Evolutionary conservation across 2,888 invertebrate species (phyloP).

Genomic region (Hyposoter didymator): DNA sequence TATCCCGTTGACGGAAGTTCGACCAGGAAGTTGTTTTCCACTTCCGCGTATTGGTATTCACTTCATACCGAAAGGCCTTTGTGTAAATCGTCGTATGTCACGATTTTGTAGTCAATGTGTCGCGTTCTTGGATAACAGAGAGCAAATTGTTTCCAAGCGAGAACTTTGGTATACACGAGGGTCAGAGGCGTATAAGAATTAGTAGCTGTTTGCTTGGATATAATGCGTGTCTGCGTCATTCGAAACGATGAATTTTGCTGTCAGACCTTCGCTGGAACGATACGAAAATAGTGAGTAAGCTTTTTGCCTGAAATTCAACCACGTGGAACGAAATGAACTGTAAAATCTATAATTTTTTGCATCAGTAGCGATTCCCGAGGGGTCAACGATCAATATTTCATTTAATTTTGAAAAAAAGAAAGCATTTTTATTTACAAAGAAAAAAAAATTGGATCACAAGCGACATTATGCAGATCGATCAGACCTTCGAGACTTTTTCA

Average conservation of each 20-base stretch:
- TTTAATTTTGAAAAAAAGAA: no score
- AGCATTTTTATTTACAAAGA: no score
- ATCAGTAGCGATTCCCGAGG: no score
- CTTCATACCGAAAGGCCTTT: not conserved
- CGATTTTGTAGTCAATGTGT: constrained; percentile 51
- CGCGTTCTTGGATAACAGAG: constrained; percentile 47
- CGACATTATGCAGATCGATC: no score
- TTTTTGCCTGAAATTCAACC: not conserved
- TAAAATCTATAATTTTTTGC: no score
- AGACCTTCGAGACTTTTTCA: no score
- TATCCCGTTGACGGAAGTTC: not conserved
- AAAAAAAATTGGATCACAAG: no score
- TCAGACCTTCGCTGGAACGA: not conserved
- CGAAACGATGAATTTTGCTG: constrained; percentile 6
- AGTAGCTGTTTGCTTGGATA: not conserved
- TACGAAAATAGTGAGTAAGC: constrained; percentile 2
- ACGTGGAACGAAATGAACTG: not conserved
- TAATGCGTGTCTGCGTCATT: constrained; percentile 18
- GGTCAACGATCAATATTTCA: no score
- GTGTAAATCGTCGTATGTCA: constrained; percentile 29
- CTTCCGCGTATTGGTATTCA: constrained; percentile 33
- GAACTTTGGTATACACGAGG: constrained; percentile 6
- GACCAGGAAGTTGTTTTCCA: not conserved
- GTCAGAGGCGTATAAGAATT: constrained; percentile 1
- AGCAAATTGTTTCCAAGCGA: constrained; percentile 11